Base-by-base conservation (phyloP, 2,797 vertebrate genomes). In the Etheostoma nigrum region DNA sequence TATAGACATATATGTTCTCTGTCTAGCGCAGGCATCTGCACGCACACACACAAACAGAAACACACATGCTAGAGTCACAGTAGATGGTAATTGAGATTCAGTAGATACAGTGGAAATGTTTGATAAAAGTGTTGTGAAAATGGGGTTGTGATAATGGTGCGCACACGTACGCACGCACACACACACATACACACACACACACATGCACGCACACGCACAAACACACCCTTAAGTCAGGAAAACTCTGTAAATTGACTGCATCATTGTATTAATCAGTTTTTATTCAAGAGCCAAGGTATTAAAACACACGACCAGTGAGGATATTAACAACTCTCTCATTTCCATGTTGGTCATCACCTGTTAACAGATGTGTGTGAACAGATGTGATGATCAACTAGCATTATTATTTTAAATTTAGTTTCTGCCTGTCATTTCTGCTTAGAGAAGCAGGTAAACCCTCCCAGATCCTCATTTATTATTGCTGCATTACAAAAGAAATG, bases 261-360 rank as follows among this genome's bases (percentile, higher is more conserved):
- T 51, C 19, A 11, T 44, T 16, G 13, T 36, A 19, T 9, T 62
- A 3, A 72, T 62, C n/a, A 42, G 25, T 57, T 65, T 52, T 44
- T 15, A 30, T 44, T 76, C 49, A 61, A 21, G 6, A 53, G 1
- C 42, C 10, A 18, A 72, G 40, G 86, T 84, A 81, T 77, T 83
- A 77, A 81, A 87, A 84, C 79, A 84, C 75, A 75, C 14, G 0
- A 47, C 51, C n/a, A 14, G 36, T 6, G 1, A 40, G 18, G 45
- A 74, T 53, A 62, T 19, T 68, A 19, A 30, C 48, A 61, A 27
- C 72, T 65, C 69, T 83, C 68, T 76, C 72, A 57, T 81, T 73
- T 70, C 45, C 52, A 54, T 5, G 11, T 74, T 66, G 51, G 33
- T 67, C 16, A 65, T 13, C 6, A 23, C 15, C 54, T 42, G 36